A percentile compares a stretch with the other conserved stretches of the same genome.
These are phyloP conservation scores for Thermophis baileyi DNA, from an alignment of 2,113 vertebrate species.

Conservation along the genomic window DNA sequence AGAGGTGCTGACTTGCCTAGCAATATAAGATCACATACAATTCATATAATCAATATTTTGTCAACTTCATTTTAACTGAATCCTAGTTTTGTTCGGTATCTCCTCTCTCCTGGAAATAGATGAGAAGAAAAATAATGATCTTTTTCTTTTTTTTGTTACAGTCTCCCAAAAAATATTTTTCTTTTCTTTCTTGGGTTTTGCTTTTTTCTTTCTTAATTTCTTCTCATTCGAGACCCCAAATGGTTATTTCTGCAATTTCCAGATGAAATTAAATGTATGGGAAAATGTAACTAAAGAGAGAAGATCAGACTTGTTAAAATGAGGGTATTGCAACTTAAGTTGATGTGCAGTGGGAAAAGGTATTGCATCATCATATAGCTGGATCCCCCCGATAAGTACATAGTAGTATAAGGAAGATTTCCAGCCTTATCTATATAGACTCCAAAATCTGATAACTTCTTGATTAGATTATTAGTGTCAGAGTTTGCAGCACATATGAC, in stretches of 20 bases:
- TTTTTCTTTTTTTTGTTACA: background rate
- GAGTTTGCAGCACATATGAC: no score
- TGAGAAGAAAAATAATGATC: background rate
- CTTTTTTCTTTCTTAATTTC: background rate
- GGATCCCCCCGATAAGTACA: background rate
- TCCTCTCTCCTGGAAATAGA: background rate
- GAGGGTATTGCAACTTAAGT: background rate
- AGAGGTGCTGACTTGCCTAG: conserved; percentile 45
- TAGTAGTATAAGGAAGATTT: background rate
- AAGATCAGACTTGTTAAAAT: background rate
- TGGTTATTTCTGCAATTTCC: background rate
- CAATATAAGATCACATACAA: conserved; percentile 30
- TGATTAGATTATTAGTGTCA: no score
- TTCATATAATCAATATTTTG: conserved; percentile 45
- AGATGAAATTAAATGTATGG: background rate
- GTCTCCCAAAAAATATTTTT: background rate
- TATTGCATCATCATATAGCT: background rate
- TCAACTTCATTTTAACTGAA: conserved; percentile 32
- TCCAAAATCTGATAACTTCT: background rate
- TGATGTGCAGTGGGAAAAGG: background rate
- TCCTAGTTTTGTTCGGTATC: conserved; percentile 6
- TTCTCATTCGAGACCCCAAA: background rate
- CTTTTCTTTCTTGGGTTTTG: background rate
- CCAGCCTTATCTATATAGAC: background rate
- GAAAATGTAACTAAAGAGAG: background rate